Evolutionary conservation across 2,888 invertebrate species (phyloP).

Genomic region (Phengaris alcon): DNA sequence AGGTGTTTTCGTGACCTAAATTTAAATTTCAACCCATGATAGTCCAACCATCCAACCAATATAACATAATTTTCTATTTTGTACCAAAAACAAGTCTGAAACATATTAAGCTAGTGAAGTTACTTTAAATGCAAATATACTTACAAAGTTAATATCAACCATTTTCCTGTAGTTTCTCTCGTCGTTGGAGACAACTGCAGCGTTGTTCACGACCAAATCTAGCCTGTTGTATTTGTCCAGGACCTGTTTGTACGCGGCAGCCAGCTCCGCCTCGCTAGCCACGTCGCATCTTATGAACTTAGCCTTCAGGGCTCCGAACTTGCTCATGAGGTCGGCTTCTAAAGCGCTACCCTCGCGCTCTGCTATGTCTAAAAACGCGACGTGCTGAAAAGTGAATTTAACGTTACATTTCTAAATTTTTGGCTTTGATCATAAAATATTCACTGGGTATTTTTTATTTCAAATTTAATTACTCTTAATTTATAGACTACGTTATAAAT

Average conservation of each 20-base stretch:
- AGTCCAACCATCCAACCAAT: too few species aligned
- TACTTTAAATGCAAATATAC: too few species aligned
- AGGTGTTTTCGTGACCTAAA: not conserved
- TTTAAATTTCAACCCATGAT: too few species aligned
- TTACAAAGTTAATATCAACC: constrained; percentile 67
- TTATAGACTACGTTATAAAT: too few species aligned
- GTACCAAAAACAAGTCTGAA: too few species aligned
- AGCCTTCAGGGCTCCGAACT: constrained; percentile 64
- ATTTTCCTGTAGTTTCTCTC: constrained; percentile 51
- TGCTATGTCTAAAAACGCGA: constrained; percentile 63
- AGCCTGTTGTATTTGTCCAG: constrained; percentile 63
- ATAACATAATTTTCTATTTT: not conserved
- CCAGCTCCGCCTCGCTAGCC: constrained; percentile 55
- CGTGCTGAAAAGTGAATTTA: constrained; percentile 54
- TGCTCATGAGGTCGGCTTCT: constrained; percentile 57
- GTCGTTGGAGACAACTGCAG: constrained; percentile 54
- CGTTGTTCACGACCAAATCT: constrained; percentile 65
- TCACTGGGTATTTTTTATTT: too few species aligned
- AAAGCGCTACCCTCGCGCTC: constrained; percentile 58
- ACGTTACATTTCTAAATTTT: not conserved
- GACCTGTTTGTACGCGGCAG: constrained; percentile 57
- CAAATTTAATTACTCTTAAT: too few species aligned
- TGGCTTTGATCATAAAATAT: too few species aligned
- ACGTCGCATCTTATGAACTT: constrained; percentile 73
- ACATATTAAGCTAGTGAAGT: too few species aligned